Evolutionary conservation across 2,113 vertebrate genomes (phyloP), one percentile per base, ranked within the genome.

Genomic region (Bubo blakistoni): DNA sequence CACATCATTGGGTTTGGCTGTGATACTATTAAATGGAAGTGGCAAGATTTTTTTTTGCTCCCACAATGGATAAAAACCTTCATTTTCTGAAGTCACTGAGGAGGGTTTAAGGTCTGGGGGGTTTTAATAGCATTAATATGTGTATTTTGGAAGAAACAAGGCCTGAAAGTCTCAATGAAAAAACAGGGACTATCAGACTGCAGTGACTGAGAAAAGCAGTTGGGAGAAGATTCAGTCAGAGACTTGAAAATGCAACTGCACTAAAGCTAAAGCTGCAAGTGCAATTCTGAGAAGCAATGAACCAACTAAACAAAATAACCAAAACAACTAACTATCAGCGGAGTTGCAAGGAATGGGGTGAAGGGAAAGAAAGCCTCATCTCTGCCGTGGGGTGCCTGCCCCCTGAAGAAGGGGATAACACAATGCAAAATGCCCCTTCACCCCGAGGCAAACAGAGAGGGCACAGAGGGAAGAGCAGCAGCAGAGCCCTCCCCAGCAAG

Each of bases 1-100:
- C 94, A 94, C 74, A 90, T 91, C 74, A 66, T 58, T 88, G 81
- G 62, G 16, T 83, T 94, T 93, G 94, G 89, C 89, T 94, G 89
- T 73, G 70, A 76, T 80, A 80, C 78, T 93, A 67, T 67, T 87
- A 87, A 95, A 92, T 83, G 71, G 54, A 95, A 95, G 95, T 72
- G 57, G 92, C 42, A 92, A 79, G 30, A 32, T 26, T 62, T 67
- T 89, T 40, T 69, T 77, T 71, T 26, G 49, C 40, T 70, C 67
- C 55, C 67, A 81, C 26, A 58, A 52, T 25, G 66, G 58, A 42
- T 93, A 66, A 92, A 95, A 54, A 2, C 4, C 11, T 71, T 74
- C 34, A 59, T 93, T 92, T 89, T 92, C 78, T 91, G 42, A 92
- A 87, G 73, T 80, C 74, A 54, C 36, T 66, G 88, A 79, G n/a